Evolutionary conservation across 2,797 vertebrate genomes (phyloP), one percentile per base, ranked within the genome.

Genomic region (Cyprinodon diabolis): DNA sequence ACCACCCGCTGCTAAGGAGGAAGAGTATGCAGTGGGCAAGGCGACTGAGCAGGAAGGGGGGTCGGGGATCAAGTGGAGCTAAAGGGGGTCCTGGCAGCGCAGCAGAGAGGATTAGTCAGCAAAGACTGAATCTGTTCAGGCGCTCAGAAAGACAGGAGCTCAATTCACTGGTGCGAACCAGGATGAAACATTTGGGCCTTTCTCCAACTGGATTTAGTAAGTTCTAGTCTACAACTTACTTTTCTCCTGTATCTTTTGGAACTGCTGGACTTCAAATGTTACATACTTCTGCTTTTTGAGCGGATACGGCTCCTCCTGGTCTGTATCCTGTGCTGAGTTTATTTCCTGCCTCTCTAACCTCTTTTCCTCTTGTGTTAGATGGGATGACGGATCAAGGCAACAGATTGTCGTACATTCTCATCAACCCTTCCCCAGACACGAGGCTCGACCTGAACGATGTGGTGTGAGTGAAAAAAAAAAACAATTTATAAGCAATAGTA

Each of bases 11-110:
- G 75, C 94, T 96, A 55, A 84, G 96, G 78, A 94, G 95, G 81
- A 96, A 96, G 90, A 96, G 96, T 91, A 95, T 96, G 95, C 96
- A 95, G 91, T 96, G 95, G 96, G 96, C 95, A 0, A 93, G 95
- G 12, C 89, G 95, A 30, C 91, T 96, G 71, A 96, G 95, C 89
- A 90, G 96, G 71, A 96, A 96, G 78, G 94, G 96, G 0, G 93
- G 93, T 0, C 93, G 95, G n/a, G 78, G 91, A 30, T 93, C 91
- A 43, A 87, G 90, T 0, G 91, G 90, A 4, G 86, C 94, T 79
- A 96, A 96, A 74, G 94, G 94, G 30, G 94, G 93, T 2, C 85
- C 94, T 0, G 94, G 95, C 13, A 95, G 94, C 1, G 95, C 95
- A 0, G 95, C 96, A 0, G 95, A 96, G 84, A 92, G 94, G 72